These are phyloP conservation scores for Neofelis nebulosa DNA, from an alignment of 2,113 vertebrate species.

Conservation along the genomic window DNA sequence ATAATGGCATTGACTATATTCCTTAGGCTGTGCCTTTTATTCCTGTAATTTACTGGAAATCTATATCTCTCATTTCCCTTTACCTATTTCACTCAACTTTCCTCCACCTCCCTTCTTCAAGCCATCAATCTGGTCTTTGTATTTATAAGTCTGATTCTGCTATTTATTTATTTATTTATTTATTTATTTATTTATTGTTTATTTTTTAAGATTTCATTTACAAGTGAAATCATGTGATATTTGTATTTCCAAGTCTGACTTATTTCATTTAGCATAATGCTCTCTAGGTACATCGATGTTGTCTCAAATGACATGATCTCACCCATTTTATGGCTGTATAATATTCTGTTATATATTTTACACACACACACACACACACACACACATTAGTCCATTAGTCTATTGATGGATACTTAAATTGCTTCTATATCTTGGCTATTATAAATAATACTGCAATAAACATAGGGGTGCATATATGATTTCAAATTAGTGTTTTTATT, in stretches of 20 bases:
- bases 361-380: neutral
- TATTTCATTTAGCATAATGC: neutral
- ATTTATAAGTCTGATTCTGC: neutral
- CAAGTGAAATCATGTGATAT: neutral
- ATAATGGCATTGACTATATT: neutral
- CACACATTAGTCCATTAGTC: neutral
- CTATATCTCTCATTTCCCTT: neutral
- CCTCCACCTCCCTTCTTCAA: neutral
- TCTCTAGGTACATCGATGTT: neutral
- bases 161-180: neutral
- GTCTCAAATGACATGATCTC: neutral
- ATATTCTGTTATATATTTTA: neutral
- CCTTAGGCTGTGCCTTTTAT: neutral
- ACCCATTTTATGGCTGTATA: neutral
- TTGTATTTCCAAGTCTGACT: neutral
- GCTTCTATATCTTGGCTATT: neutral
- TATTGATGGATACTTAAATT: neutral
- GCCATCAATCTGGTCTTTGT: neutral
- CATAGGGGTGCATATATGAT: neutral
- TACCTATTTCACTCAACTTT: neutral
- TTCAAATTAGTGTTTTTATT: neutral
- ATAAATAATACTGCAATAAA: neutral
- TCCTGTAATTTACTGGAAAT: neutral
- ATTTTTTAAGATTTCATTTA: neutral
- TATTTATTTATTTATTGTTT: neutral